phyloP scores from a whole-genome alignment of 2,888 invertebrate species.

The Oscheius sp. region DNA sequence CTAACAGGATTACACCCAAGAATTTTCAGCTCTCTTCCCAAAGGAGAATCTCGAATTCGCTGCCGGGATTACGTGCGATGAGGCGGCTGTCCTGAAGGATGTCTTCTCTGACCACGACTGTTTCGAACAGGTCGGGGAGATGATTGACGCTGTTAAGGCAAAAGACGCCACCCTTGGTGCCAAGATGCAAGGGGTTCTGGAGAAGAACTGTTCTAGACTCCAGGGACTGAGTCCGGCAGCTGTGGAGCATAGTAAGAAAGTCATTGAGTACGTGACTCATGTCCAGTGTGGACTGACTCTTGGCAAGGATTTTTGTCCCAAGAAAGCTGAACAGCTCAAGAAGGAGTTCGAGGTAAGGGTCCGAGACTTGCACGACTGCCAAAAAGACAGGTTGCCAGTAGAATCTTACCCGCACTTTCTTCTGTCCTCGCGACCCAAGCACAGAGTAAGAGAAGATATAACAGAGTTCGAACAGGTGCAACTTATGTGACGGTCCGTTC shows the following conservation, averaged over 20 bases:
- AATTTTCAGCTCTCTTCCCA: conserved; percentile 51
- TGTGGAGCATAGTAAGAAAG: conserved; percentile 45
- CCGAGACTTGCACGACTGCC: too few relatives aligned
- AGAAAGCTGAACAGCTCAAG: conserved; percentile 25
- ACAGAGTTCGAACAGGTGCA: too few relatives aligned
- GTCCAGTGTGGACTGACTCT: conserved; percentile 47
- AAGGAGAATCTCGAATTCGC: conserved; percentile 56
- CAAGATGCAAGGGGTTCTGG: conserved; percentile 45
- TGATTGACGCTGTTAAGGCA: conserved; percentile 47
- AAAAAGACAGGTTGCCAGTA: not conserved
- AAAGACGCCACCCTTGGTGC: conserved; percentile 45
- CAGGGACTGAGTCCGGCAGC: conserved; percentile 50
- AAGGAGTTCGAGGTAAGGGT: conserved; percentile 30
- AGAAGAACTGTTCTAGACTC: conserved; percentile 47
- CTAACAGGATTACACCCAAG: not conserved
- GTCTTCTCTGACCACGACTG: conserved; percentile 51
- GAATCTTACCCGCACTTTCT: too few relatives aligned
- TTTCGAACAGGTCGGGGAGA: conserved; percentile 52
- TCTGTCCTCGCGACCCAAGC: too few relatives aligned
- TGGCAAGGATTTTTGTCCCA: conserved; percentile 37
- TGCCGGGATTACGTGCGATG: conserved; percentile 47
- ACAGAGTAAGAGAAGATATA: too few relatives aligned
- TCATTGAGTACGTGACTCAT: conserved; percentile 49
- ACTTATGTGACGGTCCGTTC: too few relatives aligned
- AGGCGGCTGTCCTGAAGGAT: conserved; percentile 47